Evolutionary conservation across 2,113 vertebrate species (phyloP).

Genomic region (Chloropsis hardwickii): DNA sequence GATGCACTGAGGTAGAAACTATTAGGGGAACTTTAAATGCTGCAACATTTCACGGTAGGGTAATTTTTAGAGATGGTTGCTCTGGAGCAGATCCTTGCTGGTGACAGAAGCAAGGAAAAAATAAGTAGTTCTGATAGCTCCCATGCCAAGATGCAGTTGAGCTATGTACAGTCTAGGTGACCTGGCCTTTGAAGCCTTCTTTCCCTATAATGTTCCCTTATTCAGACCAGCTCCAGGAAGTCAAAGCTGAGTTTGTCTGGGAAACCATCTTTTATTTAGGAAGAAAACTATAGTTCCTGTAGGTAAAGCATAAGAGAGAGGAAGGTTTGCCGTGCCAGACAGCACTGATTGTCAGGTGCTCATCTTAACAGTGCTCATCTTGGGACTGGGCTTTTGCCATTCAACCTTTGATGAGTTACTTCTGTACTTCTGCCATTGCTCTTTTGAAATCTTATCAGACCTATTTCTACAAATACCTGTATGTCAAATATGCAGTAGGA

Average conservation of each 20-base stretch:
- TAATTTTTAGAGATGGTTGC: not conserved
- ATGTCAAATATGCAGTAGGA: not conserved
- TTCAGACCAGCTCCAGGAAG: not conserved
- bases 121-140: not conserved
- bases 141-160: not conserved
- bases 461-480: not conserved
- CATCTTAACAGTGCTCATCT: not conserved
- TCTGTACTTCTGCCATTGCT: not conserved
- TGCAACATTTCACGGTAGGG: not conserved
- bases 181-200: not conserved
- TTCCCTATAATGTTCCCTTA: not conserved
- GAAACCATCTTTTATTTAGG: not conserved
- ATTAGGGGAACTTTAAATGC: not conserved
- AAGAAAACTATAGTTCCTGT: not conserved
- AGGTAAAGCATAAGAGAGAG: not conserved
- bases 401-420: not conserved
- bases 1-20: not conserved
- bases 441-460: not conserved
- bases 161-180: not conserved
- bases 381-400: not conserved
- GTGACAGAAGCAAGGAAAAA: not conserved
- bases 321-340: not conserved
- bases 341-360: not conserved
- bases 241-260: not conserved
- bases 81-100: not conserved